Evolutionary conservation across 2,888 invertebrate genomes (phyloP), one percentile per base, ranked within the genome.

Genomic region (Tiphia femorata): DNA sequence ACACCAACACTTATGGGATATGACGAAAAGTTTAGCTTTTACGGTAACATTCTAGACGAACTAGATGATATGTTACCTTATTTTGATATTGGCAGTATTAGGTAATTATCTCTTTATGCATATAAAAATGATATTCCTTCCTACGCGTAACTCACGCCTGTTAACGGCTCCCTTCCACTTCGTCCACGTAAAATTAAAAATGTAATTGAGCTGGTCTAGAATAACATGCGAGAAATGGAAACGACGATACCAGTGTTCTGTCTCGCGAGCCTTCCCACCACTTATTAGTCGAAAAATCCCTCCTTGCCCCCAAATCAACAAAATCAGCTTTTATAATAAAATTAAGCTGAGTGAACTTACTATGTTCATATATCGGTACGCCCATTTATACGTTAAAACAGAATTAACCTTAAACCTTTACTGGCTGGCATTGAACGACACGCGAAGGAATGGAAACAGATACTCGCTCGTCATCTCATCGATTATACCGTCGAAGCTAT

Each of bases 11-110:
- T 92, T 4, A 84, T 87, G 30, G 88, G 89, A 60, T 94, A 91
- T 81, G 95, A 96, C 74, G 92, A 95, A 72, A 93, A 92, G 79
- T 92, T 97, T 74, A 90, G 91, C 80, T 94, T 92, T 81, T 96
- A 94, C 82, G 89, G 90, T 70, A 89, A 90, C 64, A 90, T 94
- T 5, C 88, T 93, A 14, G 85, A 88, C 2, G 91, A 92, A 62
- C 83, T 94, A 44, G 81, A 87, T 7, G 82, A 84, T 6, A 88
- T 89, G 76, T 84, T 86, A 4, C 85, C 87, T 40, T 88, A 86
- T 70, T 86, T 88, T 0, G 90, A 92, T 65, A 85, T 93, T 21
- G 88, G 87, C n/a, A 89, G 89, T 14, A 86, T 94, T 51, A 86
- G 92, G 75, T 82, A 75, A 67, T 47, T 49, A 19, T 33, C 19